Conservation (phyloP, 2,113 vertebrate species). For the Corythoichthys haematopterus region DNA sequence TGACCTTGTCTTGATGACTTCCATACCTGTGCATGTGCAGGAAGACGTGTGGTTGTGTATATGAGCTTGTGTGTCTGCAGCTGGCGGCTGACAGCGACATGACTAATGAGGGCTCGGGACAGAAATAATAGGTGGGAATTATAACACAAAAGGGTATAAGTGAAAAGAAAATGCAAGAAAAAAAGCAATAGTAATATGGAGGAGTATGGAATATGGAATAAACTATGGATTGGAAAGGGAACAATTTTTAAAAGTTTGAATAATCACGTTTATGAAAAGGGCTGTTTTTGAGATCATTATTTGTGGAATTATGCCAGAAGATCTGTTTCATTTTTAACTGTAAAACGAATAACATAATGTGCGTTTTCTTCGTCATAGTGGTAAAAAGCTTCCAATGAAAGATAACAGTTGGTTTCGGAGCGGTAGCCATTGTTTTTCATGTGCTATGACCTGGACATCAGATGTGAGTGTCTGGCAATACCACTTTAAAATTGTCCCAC, state of each 20-base stretch:
- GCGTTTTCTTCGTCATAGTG: neutral
- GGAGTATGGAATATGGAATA: constrained; percentile 9
- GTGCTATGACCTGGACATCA: constrained; percentile 36
- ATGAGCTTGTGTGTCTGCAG: constrained; percentile 85
- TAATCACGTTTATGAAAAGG: neutral
- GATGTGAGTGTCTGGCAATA: constrained; percentile 51
- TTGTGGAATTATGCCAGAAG: neutral
- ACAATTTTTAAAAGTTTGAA: neutral
- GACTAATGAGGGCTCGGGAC: constrained; percentile 95
- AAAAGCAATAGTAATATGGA: constrained; percentile 35
- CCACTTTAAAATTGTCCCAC: constrained; percentile 51
- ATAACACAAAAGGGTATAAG: constrained; percentile 59
- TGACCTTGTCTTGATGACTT: constrained; percentile 94
- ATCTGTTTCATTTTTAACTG: neutral
- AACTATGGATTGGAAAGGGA: constrained; percentile 20
- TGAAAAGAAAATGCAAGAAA: constrained; percentile 56
- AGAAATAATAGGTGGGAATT: constrained; percentile 92
- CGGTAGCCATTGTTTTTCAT: constrained; percentile 33
- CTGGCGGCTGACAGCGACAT: constrained; percentile 89
- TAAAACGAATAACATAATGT: neutral
- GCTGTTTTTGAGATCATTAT: neutral
- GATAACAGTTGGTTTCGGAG: constrained; percentile 8
- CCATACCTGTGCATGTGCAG: constrained; percentile 93
- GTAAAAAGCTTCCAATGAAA: constrained; percentile 11
- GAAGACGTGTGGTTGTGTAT: constrained; percentile 81